These are phyloP conservation scores for Whitmania pigra DNA, from an alignment of 1,140 invertebrate species.

Conservation along the genomic window DNA sequence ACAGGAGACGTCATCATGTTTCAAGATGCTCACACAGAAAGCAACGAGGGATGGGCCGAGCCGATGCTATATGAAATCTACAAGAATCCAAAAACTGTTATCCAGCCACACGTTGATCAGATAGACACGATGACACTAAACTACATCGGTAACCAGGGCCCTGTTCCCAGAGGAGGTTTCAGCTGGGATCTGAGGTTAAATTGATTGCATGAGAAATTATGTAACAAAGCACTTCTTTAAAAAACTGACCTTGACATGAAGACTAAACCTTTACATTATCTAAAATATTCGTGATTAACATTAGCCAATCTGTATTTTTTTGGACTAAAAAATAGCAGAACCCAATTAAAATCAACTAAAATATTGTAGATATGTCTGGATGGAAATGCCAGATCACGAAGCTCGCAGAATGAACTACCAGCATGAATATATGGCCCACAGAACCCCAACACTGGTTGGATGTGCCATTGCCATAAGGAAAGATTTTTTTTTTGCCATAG, in stretches of 20 bases:
- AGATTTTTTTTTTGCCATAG: slow-evolving; percentile 56
- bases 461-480: slow-evolving; percentile 24
- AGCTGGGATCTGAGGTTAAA: slow-evolving; percentile 25
- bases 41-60: slow-evolving; percentile 59
- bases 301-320: no score
- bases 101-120: slow-evolving; percentile 24
- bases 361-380: slow-evolving; percentile 24
- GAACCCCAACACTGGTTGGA: slow-evolving; percentile 23
- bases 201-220: no score
- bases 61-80: slow-evolving; percentile 76
- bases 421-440: slow-evolving; percentile 16
- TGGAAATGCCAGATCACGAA: slow-evolving; percentile 25
- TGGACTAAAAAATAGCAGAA: neutral
- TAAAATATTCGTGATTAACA: no score
- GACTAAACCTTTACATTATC: no score
- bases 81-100: slow-evolving; percentile 62
- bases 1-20: slow-evolving; percentile 73
- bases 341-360: neutral
- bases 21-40: slow-evolving; percentile 77
- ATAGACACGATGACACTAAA: slow-evolving; percentile 20
- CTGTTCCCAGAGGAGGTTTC: slow-evolving; percentile 24
- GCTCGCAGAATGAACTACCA: slow-evolving; percentile 8
- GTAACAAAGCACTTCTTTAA: no score
- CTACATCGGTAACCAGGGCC: slow-evolving; percentile 3
- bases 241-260: no score